Conservation (phyloP, 2,888 invertebrate genomes). For the Cryptops parisi region DNA sequence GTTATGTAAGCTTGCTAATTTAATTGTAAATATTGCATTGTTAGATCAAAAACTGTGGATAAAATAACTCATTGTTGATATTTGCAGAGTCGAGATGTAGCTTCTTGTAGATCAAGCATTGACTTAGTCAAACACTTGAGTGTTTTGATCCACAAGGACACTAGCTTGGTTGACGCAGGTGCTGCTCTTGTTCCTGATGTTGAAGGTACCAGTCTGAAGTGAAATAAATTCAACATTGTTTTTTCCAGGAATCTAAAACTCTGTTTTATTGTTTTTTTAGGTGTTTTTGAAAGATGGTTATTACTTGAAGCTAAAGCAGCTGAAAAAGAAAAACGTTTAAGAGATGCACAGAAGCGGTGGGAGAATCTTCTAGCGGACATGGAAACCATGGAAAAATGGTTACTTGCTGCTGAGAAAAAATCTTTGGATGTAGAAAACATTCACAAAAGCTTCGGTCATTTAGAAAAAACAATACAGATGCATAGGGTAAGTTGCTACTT, state of each 20-base stretch:
- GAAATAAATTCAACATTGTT: slow-evolving; percentile 39
- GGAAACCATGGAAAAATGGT: slow-evolving; percentile 27
- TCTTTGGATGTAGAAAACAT: slow-evolving; percentile 21
- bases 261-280: slow-evolving; percentile 16
- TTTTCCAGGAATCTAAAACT: slow-evolving; percentile 44
- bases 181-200: slow-evolving; percentile 21
- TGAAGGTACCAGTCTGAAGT: too few relatives aligned
- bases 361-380: slow-evolving; percentile 28
- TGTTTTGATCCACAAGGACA: slow-evolving; percentile 52
- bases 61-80: slow-evolving; percentile 1
- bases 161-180: slow-evolving; percentile 34
- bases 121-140: slow-evolving; percentile 70
- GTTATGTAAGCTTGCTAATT: slow-evolving; percentile 22
- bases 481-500: slow-evolving; percentile 40
- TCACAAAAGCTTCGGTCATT: slow-evolving; percentile 25
- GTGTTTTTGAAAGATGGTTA: slow-evolving; percentile 27
- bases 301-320: slow-evolving; percentile 25
- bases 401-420: slow-evolving; percentile 27
- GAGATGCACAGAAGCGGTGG: slow-evolving; percentile 42
- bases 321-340: slow-evolving; percentile 47
- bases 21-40: too few relatives aligned
- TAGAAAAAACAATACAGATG: slow-evolving; percentile 47
- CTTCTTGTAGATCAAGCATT: slow-evolving; percentile 61
- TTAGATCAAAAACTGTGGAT: not conserved
- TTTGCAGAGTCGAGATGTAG: slow-evolving; percentile 50